phyloP scores from a whole-genome alignment of 2,888 invertebrate species.

The Cryptophagus acutangulus region DNA sequence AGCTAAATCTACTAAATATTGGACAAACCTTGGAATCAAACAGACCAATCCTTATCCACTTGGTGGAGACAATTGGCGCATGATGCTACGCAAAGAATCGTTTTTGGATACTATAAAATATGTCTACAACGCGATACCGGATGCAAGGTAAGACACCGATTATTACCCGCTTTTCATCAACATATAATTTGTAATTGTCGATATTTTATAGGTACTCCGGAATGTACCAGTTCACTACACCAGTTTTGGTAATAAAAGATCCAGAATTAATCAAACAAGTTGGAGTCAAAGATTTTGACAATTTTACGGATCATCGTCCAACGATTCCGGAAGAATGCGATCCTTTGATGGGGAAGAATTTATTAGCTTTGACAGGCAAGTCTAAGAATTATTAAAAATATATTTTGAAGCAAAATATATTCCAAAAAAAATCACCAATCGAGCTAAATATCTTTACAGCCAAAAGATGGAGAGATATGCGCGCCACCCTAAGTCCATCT shows the following conservation, averaged over 20 bases:
- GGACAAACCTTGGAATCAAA: conserved; percentile 8
- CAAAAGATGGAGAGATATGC: conserved; percentile 34
- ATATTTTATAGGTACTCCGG: conserved; percentile 29
- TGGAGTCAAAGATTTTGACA: conserved; percentile 43
- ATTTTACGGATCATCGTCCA: conserved; percentile 40
- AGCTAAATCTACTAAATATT: no score
- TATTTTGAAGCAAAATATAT: no score
- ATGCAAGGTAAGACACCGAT: conserved; percentile 7
- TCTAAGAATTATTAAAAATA: no score
- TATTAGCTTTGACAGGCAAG: conserved; percentile 31
- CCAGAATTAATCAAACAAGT: conserved; percentile 42
- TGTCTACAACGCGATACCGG: conserved; percentile 9
- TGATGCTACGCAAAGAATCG: conserved; percentile 27
- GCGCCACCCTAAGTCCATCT: conserved; percentile 34
- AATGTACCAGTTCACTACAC: conserved; percentile 31
- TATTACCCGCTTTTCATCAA: no score
- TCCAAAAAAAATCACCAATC: no score
- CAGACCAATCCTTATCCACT: conserved; percentile 18
- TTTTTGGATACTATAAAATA: conserved; percentile 11
- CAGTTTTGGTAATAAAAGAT: conserved; percentile 31
- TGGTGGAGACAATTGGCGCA: conserved; percentile 21
- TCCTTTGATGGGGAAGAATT: conserved; percentile 28
- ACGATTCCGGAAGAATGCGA: conserved; percentile 31
- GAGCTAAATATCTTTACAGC: no score
- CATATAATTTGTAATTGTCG: no score